Percentiles rank a stretch among this genome's conserved stretches.
phyloP scores from a whole-genome alignment of 2,113 vertebrate species.

The Siniperca knerii region DNA sequence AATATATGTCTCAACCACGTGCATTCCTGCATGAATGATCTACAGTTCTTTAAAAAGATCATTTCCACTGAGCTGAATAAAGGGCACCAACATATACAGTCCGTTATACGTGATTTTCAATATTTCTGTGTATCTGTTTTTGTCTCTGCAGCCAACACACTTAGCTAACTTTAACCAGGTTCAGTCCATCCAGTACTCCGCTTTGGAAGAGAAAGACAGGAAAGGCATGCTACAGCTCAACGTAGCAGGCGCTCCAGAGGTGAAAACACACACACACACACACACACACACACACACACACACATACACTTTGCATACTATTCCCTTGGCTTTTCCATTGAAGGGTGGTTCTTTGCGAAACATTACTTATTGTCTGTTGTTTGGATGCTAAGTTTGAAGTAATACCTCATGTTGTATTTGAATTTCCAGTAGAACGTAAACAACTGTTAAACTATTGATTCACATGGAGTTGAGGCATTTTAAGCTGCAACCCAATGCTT shows the following conservation, averaged over 20 bases:
- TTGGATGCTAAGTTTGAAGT: background rate
- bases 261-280: conserved; percentile 40
- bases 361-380: background rate
- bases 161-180: conserved; percentile 96
- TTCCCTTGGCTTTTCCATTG: background rate
- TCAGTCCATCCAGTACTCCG: conserved; percentile 94
- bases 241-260: conserved; percentile 94
- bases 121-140: conserved; percentile 19
- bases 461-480: background rate
- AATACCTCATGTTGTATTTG: background rate
- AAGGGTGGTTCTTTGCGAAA: background rate
- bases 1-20: background rate
- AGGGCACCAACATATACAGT: background rate
- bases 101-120: background rate
- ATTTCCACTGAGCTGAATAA: background rate
- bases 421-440: background rate
- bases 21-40: background rate
- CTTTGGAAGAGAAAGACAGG: conserved; percentile 93
- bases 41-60: background rate
- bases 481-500: background rate
- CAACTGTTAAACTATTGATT: background rate
- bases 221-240: conserved; percentile 94
- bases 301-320: background rate
- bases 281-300: conserved; percentile 3
- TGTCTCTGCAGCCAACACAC: conserved; percentile 90